These are phyloP conservation scores for Mythimna lalbum DNA, from an alignment of 2,888 invertebrate species.

Conservation along the genomic window DNA sequence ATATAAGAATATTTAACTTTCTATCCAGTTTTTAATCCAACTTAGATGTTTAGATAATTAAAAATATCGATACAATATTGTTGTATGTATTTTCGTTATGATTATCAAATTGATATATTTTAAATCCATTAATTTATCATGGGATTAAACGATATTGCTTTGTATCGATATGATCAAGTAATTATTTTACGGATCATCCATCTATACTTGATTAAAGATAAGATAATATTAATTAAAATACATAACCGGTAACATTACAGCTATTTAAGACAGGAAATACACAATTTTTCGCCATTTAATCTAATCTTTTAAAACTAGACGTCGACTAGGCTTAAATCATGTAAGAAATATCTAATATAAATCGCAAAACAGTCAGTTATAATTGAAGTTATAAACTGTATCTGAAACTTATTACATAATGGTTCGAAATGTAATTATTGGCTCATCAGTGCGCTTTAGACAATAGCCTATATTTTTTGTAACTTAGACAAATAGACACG, in stretches of 20 bases:
- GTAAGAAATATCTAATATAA: constrained; percentile 9
- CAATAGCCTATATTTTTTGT: constrained; percentile 13
- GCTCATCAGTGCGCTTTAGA: constrained; percentile 34
- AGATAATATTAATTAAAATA: constrained; percentile 11
- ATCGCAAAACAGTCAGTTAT: constrained; percentile 8
- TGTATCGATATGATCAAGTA: constrained; percentile 33
- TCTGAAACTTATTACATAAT: constrained; percentile 33
- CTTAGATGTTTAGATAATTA: constrained; percentile 20
- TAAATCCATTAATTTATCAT: constrained; percentile 33
- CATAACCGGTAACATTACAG: constrained; percentile 4
- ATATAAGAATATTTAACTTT: constrained; percentile 18
- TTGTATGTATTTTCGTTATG: constrained; percentile 21
- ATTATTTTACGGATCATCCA: constrained; percentile 30
- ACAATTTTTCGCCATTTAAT: constrained; percentile 5
- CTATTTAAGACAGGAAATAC: constrained; percentile 8
- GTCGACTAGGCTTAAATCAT: constrained; percentile 36
- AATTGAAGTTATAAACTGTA: constrained; percentile 14
- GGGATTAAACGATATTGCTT: constrained; percentile 11
- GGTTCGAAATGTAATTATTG: constrained; percentile 32
- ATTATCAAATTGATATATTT: constrained; percentile 24
- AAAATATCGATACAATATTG: constrained; percentile 27
- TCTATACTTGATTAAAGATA: constrained; percentile 19
- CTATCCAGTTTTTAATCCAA: constrained; percentile 13
- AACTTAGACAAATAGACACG: constrained; percentile 9
- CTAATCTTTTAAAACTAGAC: constrained; percentile 36